Base-by-base conservation (phyloP, 2,888 invertebrate species). In the Xylota segnis region DNA sequence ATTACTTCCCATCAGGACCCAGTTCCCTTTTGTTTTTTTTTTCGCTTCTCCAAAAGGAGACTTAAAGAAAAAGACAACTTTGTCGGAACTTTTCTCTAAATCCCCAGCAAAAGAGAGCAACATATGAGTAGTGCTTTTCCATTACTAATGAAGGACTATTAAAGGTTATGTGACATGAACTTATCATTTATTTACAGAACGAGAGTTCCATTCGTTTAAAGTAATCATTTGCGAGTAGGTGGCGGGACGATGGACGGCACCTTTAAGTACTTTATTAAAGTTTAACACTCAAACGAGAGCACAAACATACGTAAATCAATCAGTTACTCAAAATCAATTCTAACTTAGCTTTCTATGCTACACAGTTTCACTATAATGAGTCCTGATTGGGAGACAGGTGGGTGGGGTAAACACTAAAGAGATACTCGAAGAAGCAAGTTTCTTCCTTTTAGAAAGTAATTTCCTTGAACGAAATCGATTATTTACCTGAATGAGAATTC, bases 401-500 rank as follows among this genome's bases (percentile, higher is more conserved):
- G 10, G 37, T 9, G 37, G 34, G 34, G 7, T 34, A 9, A 10
- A 18, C 4, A 23, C 4, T 10, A 23, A 27, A 23, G n/a, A 27
- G 52, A 10, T 45, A 16, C 14, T 2, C 12, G 9, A 32, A 6
- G 45, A 23, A 45, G 16, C 27, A 16, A 14, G 16, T 7, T 34
- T 66, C 37, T 18, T 16, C 40, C 27, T 14, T 54, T 52, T 50
- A 40, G 47, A 66, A 66, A 52, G 47, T 47, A 66, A 52, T 66
- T 68, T 40, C 40, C 40, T 54, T 12, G 16, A 68, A 54, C 54
- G 68, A 37, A 68, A 68, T 54, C 68, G 54, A 68, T 68, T 68
- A 68, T 68, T 54, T 54, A 68, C 66, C 66, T 68, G 54, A 68
- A 54, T 14, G 40, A 27, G 40, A 27, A 18, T 37, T 27, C 1